These are phyloP conservation scores for Drosophila chauvacae DNA, from an alignment of 1,140 invertebrate genomes.

Conservation along the genomic window DNA sequence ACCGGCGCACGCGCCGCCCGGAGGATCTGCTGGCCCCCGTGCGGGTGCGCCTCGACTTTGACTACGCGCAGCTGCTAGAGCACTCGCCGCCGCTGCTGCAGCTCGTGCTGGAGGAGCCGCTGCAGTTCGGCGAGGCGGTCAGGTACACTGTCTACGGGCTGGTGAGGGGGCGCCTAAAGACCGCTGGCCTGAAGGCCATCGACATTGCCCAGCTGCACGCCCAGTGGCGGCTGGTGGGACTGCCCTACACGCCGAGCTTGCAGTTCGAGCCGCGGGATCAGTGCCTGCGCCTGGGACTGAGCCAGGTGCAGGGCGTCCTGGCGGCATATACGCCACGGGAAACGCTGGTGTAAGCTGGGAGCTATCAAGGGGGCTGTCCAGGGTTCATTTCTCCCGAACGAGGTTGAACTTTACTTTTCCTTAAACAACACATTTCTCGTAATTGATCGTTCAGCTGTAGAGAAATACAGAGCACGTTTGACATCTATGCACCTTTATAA, in stretches of 20 bases:
- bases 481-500: no score
- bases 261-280: constrained; percentile 49
- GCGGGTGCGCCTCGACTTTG: constrained; percentile 60
- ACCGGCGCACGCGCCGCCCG: constrained; percentile 32
- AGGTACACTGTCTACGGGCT: constrained; percentile 65
- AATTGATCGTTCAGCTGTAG: not conserved
- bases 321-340: constrained; percentile 66
- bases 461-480: no score
- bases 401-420: not conserved
- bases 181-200: constrained; percentile 45
- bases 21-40: constrained; percentile 69
- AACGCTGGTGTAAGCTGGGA: constrained; percentile 60
- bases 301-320: constrained; percentile 64
- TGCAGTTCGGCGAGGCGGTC: constrained; percentile 67
- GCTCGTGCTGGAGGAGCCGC: constrained; percentile 62
- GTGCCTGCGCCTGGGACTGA: constrained; percentile 48
- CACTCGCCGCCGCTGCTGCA: constrained; percentile 43
- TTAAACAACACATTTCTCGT: not conserved
- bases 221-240: constrained; percentile 63
- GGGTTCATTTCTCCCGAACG: no score
- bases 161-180: constrained; percentile 52
- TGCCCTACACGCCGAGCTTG: constrained; percentile 61
- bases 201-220: constrained; percentile 74
- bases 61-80: constrained; percentile 49
- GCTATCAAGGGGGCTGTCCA: no score